Conservation (phyloP, 1,140 invertebrate genomes). For the Scylla paramamosain region DNA sequence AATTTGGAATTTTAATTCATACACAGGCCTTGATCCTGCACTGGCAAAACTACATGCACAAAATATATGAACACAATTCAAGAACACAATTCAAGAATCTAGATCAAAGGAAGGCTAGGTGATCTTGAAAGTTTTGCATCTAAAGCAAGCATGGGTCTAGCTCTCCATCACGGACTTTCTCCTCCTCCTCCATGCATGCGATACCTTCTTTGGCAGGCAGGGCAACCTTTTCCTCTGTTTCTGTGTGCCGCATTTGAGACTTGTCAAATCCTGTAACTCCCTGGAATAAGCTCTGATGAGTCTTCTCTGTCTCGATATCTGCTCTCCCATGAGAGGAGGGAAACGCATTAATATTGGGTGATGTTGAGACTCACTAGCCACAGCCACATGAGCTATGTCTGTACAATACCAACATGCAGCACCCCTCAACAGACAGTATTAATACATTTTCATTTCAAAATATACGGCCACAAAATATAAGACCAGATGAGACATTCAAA, state of each 20-base stretch:
- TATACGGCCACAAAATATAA: too few species aligned
- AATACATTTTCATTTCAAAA: too few species aligned
- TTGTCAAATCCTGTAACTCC: constrained; percentile 79
- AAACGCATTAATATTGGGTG: not conserved
- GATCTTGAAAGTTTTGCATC: not conserved
- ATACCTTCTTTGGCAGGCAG: constrained; percentile 96
- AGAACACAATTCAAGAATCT: not conserved
- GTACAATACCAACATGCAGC: too few species aligned
- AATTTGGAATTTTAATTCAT: too few species aligned
- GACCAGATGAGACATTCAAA: too few species aligned
- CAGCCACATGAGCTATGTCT: not conserved
- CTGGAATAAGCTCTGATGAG: constrained; percentile 79
- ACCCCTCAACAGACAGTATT: too few species aligned
- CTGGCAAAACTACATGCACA: too few species aligned
- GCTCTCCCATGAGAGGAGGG: constrained; percentile 31
- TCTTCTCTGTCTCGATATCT: constrained; percentile 80
- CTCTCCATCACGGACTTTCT: not conserved
- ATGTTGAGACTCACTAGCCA: not conserved
- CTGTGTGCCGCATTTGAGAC: constrained; percentile 84
- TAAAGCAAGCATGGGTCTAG: not conserved
- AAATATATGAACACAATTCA: too few species aligned
- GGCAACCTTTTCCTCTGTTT: constrained; percentile 95
- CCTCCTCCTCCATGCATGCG: constrained; percentile 72
- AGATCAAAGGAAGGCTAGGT: not conserved
- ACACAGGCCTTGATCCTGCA: too few species aligned